Conservation (phyloP, 1,140 invertebrate genomes). For the Brachionus asplanchnoidis region DNA sequence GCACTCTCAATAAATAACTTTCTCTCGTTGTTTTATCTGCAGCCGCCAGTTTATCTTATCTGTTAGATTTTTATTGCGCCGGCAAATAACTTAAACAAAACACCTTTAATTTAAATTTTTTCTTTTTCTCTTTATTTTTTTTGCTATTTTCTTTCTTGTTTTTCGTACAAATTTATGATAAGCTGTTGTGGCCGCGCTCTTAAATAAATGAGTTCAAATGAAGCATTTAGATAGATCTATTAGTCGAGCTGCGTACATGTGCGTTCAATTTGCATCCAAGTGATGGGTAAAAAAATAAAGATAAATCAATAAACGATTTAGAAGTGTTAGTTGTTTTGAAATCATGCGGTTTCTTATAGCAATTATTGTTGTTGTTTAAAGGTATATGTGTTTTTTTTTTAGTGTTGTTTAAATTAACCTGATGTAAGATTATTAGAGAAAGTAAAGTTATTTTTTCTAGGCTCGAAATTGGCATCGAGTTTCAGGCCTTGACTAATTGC, state of each 20-base stretch:
- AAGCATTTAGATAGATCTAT: conserved; percentile 7
- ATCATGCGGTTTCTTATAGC: conserved; percentile 31
- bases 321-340: conserved; percentile 31
- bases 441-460: neutral
- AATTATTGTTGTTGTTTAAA: conserved; percentile 4
- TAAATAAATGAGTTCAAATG: conserved; percentile 18
- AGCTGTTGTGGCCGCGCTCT: neutral
- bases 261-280: conserved; percentile 41
- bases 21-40: neutral
- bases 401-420: neutral
- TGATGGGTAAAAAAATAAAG: conserved; percentile 39
- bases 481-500: conserved; percentile 12
- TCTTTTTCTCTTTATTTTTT: neutral
- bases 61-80: conserved; percentile 6
- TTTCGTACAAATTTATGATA: neutral
- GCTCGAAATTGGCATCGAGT: neutral
- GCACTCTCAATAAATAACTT: conserved; percentile 18
- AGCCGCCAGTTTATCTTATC: neutral
- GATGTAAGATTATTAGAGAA: conserved; percentile 33
- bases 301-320: conserved; percentile 29
- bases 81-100: neutral
- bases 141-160: too few relatives aligned
- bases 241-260: conserved; percentile 21
- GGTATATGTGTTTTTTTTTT: neutral
- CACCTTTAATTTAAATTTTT: conserved; percentile 9